These are phyloP conservation scores for Spea multiplicata DNA, from an alignment of 2,113 vertebrate genomes.

Conservation along the genomic window DNA sequence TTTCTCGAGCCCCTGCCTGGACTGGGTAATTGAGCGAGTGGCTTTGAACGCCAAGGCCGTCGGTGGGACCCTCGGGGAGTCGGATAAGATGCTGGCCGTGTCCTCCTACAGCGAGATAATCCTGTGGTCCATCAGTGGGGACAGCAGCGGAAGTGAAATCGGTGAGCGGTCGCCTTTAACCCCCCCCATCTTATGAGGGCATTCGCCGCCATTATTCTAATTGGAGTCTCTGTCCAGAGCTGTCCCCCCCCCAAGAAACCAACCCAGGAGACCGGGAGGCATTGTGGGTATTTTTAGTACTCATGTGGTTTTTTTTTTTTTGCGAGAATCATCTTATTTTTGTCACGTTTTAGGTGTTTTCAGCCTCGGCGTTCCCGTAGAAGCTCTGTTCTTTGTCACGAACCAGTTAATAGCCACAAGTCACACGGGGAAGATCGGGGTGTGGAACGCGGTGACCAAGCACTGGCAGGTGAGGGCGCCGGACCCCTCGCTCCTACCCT, in stretches of 20 bases:
- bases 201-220: too few species aligned
- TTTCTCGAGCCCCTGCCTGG: conserved; percentile 83
- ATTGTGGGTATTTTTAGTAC: too few species aligned
- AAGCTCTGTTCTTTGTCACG: conserved; percentile 88
- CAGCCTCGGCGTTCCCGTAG: conserved; percentile 81
- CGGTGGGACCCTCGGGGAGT: conserved; percentile 79
- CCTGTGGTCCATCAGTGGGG: conserved; percentile 81
- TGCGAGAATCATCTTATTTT: not conserved
- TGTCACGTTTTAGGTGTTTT: conserved; percentile 73
- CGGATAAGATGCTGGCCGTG: conserved; percentile 89
- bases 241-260: too few species aligned
- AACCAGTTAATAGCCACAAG: conserved; percentile 92
- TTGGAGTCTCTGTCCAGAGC: too few species aligned
- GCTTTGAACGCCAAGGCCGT: conserved; percentile 86
- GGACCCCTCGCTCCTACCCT: not conserved
- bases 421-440: conserved; percentile 85
- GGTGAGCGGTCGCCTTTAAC: conserved; percentile 59
- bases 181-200: too few species aligned
- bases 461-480: conserved; percentile 84
- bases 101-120: conserved; percentile 83
- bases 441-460: conserved; percentile 94
- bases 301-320: not conserved
- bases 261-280: too few species aligned
- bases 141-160: conserved; percentile 83
- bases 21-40: conserved; percentile 84